These are phyloP conservation scores for Bombus waltoni DNA, from an alignment of 1,140 invertebrate genomes.

Conservation along the genomic window DNA sequence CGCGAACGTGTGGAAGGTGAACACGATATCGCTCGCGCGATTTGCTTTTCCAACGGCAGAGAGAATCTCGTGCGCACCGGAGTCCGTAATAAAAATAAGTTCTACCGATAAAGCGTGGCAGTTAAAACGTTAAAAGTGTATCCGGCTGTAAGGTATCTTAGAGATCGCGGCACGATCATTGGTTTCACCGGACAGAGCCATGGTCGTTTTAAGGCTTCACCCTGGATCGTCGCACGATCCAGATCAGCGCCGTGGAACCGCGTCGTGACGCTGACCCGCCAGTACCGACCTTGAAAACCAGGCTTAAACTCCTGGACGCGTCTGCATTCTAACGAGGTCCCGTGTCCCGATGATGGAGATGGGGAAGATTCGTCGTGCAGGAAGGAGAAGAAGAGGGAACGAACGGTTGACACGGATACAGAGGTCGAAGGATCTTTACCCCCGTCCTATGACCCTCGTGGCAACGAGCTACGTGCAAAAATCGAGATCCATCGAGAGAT, in stretches of 20 bases:
- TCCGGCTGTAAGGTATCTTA: neutral
- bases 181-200: constrained; percentile 10
- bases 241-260: constrained; percentile 30
- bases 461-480: neutral
- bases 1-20: neutral
- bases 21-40: neutral
- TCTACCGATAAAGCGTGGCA: constrained; percentile 12
- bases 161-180: constrained; percentile 31
- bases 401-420: constrained; percentile 11
- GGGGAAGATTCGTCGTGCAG: neutral
- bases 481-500: neutral
- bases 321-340: constrained; percentile 37
- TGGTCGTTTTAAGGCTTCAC: constrained; percentile 33
- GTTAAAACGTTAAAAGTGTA: neutral
- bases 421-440: constrained; percentile 21
- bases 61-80: neutral
- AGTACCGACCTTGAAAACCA: constrained; percentile 40
- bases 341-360: neutral
- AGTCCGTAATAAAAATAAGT: neutral
- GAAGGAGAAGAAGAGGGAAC: neutral
- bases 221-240: constrained; percentile 37
- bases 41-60: neutral
- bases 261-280: constrained; percentile 38
- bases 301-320: constrained; percentile 30
- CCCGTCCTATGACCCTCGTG: constrained; percentile 15